phyloP scores from a whole-genome alignment of 2,113 vertebrate genomes.

The Neotragus pygmaeus region DNA sequence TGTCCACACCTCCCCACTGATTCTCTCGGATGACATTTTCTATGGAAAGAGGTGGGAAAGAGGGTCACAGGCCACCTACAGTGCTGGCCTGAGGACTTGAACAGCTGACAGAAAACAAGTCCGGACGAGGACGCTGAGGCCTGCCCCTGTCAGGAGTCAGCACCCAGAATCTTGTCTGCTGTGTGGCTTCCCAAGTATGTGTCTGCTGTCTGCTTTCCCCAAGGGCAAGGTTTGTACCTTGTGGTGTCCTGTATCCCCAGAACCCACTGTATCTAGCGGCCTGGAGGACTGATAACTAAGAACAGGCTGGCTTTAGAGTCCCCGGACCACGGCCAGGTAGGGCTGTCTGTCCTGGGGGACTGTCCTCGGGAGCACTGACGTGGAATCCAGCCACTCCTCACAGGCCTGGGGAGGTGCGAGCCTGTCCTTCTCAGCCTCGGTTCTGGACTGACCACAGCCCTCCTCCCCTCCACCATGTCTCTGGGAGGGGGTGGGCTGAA shows the following conservation, averaged over 20 bases:
- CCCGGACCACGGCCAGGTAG: neutral
- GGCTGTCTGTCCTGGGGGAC: neutral
- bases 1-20: conserved; percentile 93
- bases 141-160: neutral
- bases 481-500: neutral
- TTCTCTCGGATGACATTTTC: conserved; percentile 93
- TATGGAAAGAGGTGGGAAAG: conserved; percentile 53
- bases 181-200: neutral
- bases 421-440: neutral
- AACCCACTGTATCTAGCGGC: neutral
- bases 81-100: neutral
- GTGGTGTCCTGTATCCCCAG: neutral
- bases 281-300: neutral
- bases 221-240: neutral
- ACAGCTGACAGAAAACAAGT: neutral
- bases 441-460: neutral
- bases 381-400: neutral
- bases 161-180: neutral
- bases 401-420: neutral
- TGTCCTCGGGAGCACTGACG: neutral
- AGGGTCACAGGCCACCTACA: neutral
- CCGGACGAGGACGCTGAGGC: neutral
- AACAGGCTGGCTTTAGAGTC: neutral
- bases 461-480: neutral
- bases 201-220: neutral